Percentiles rank a stretch among this genome's conserved stretches.
Evolutionary conservation across 2,797 vertebrate species (phyloP).

Genomic region (Neoniphon sammara): DNA sequence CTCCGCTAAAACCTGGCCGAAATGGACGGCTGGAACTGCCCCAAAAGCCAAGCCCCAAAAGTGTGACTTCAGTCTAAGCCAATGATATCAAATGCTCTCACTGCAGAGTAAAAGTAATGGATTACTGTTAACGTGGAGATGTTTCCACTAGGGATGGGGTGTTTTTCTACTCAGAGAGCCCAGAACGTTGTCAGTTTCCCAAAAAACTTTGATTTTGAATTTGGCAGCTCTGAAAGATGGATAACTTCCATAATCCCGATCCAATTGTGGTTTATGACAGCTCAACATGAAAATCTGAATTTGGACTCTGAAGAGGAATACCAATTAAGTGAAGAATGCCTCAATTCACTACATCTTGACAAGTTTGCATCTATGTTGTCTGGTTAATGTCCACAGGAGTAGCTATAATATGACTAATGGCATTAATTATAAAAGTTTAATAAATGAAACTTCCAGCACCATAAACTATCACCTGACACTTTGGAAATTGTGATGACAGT

Average conservation of each 20-base stretch:
- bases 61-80: background rate
- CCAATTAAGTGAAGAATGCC: background rate
- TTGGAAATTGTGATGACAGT: background rate
- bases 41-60: background rate
- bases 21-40: background rate
- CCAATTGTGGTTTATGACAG: slow-evolving; percentile 38
- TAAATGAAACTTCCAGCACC: background rate
- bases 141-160: background rate
- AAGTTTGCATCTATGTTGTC: slow-evolving; percentile 1
- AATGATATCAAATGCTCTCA: background rate
- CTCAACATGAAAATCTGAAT: slow-evolving; percentile 28
- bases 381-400: background rate
- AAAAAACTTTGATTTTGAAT: slow-evolving; percentile 33
- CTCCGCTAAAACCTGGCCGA: slow-evolving; percentile 35
- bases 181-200: no score
- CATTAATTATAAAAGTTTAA: background rate
- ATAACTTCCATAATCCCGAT: slow-evolving; percentile 6
- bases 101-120: background rate
- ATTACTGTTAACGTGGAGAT: background rate
- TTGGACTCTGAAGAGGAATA: slow-evolving; percentile 9
- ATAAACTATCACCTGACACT: background rate
- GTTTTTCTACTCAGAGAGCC: no score
- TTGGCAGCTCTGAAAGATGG: slow-evolving; percentile 7
- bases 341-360: slow-evolving; percentile 13
- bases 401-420: background rate